Evolutionary conservation across 2,797 vertebrate genomes (phyloP), one percentile per base, ranked within the genome.

Genomic region (Coregonus sp.): DNA sequence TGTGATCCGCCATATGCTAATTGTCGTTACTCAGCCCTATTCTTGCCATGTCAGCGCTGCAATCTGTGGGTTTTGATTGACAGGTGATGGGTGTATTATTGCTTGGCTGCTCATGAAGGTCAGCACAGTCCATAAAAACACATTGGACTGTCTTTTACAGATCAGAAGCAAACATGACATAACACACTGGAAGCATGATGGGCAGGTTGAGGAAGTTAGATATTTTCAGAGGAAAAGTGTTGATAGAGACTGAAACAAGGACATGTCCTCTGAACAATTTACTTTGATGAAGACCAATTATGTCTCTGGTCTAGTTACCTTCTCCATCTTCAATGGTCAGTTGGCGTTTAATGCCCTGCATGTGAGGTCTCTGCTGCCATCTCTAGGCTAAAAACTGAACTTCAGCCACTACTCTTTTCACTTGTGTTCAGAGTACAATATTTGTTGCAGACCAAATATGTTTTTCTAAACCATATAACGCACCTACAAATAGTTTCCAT

Each of bases 301-400:
- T 25, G 25, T 25, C 59, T 61, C 59, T 20, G 9, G 59, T 63
- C 59, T 63, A 25, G n/a, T 18, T 59, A 59, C 5, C n/a, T 4
- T 25, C 29, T 33, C 29, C 25, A 33, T 18, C 15, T 47, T 47
- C 9, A 47, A 47, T 33, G 14, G 31, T 68, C 31, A 2, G 33
- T 12, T 47, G 40, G 40, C 40, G 9, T 47, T 33, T 35, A 11
- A 33, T 33, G 0, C 16, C 50, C 20, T 37, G 11, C 66, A 20
- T 11, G 15, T 1, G 1, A 0, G 1, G 5, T 29, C 67, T 87
- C 15, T 82, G 85, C 84, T 91, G 86, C 88, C 89, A 82, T 70
- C 89, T 81, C 72, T 73, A 88, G 91, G 88, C 29, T 71, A 2
- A 69, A 80, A 29, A 75, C 18, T 4, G 54, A 68, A 82, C n/a